Base-by-base conservation (phyloP, 1,140 invertebrate genomes). In the Drosophila subpulchrella region DNA sequence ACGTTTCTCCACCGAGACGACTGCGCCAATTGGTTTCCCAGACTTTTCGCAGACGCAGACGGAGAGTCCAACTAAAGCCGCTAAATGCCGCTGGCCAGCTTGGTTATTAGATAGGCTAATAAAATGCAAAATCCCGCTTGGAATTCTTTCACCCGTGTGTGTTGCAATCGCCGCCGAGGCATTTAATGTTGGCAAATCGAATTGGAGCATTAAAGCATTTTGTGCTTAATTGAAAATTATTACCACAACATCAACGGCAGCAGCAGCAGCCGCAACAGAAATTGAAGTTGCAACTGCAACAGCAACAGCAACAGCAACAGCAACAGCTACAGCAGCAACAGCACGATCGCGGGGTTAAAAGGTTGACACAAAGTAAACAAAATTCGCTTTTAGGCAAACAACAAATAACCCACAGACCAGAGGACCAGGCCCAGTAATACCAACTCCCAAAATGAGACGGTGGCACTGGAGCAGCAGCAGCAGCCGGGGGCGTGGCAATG, bases 181-280 rank as follows among this genome's bases (percentile, higher is more conserved):
- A 62, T 55, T 62, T 54, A 20, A 53, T 46, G 51, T 48, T 74
- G 39, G 36, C 41, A 75, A 54, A 76, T 76, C 73, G 62, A 76
- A 76, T 55, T 76, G 73, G 73, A 76, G 73, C 73, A 76, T 76
- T 58, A 76, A 73, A 67, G 73, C 54, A 68, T 76, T 75, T 76
- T 63, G 73, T 62, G 73, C 61, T 55, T 76, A 76, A 76, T 76
- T 76, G 73, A 76, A 76, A 76, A 76, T 76, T 76, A 76, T 76
- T 76, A 76, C 73, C 75, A 78, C 56, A 78, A 78, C 65, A 58
- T 46, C 57, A 60, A 13, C 13, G 20, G 30, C 63, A 67, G 30
- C 46, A 38, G 39, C 66, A 68, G 27, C 20, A 38, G 39, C 66
- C 60, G 27, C 20, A 17, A 42, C 42, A 50, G 32, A 39, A 70